Base-by-base conservation (phyloP, 2,797 vertebrate genomes). In the Helostoma temminkii region DNA sequence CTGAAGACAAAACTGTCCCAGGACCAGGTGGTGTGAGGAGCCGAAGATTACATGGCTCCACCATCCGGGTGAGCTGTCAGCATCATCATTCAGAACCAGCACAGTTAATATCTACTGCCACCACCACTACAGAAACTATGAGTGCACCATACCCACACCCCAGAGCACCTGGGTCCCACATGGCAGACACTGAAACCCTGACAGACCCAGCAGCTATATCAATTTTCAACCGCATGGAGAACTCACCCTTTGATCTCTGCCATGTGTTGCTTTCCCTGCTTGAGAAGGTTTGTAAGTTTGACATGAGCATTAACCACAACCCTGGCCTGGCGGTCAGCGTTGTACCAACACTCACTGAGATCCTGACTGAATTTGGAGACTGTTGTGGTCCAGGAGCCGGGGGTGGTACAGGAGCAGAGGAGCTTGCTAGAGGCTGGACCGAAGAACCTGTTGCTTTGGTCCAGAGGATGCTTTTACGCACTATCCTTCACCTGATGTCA, bases 221-320 rank as follows among this genome's bases (percentile, higher is more conserved):
- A 62, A 86, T 95, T 80, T 93, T 95, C 74, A 95, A 93, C 85
- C 94, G 86, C 64, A 86, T 88, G 87, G 93, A 95, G 80, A 97
- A 97, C 79, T 98, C 98, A 0, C 96, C 98, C 8, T 99, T 99
- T 84, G 96, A 98, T 59, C 94, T 99, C 66, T 98, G 98, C 84
- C 94, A 90, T 34, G 95, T 99, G 65, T 91, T 99, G 57, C 89
- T 99, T 25, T 98, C 97, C 9, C 92, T 99, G 37, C 84, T 99
- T 66, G 96, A 98, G 88, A 99, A 99, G 71, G 95, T 99, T 56
- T 99, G 96, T 69, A 97, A 95, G 74, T 97, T 98, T 84, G 97
- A 99, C 92, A 93, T 95, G 91, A 86, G 89, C 83, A 93, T 97
- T 68, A 98, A 95, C 90, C 96, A 96, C 87, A 96, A 92, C 81